Evolutionary conservation across 1,140 invertebrate species (phyloP).

Genomic region (Maconellicoccus hirsutus): DNA sequence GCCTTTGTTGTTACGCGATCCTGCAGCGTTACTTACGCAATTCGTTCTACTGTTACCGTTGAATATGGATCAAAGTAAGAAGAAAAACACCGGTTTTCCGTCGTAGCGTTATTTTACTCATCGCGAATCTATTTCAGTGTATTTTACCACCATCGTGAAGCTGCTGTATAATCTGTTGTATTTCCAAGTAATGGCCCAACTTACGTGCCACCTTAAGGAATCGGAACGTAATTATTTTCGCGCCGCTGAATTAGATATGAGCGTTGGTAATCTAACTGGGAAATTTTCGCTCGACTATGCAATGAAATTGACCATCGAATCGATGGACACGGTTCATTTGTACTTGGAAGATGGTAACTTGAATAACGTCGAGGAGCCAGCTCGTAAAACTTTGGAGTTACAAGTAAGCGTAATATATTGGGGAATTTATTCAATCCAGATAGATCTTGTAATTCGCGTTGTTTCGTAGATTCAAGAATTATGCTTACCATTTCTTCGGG

Average conservation of each 20-base stretch:
- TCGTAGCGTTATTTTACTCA: background rate
- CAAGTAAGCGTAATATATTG: too few relatives aligned
- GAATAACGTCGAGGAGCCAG: background rate
- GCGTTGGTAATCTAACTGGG: background rate
- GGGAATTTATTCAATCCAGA: too few relatives aligned
- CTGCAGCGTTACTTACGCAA: constrained; percentile 69
- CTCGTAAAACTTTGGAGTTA: constrained; percentile 10
- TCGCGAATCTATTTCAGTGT: constrained; percentile 50
- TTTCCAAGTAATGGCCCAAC: constrained; percentile 68
- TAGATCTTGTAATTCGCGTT: too few relatives aligned
- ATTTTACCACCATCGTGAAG: constrained; percentile 73
- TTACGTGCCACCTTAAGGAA: constrained; percentile 51
- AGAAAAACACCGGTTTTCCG: background rate
- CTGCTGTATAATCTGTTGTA: constrained; percentile 78
- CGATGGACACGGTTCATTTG: constrained; percentile 39
- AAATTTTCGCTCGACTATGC: constrained; percentile 26
- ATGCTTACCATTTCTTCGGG: constrained; percentile 69
- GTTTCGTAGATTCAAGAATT: constrained; percentile 66
- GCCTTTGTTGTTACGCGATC: constrained; percentile 72
- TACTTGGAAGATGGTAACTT: constrained; percentile 36
- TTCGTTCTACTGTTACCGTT: constrained; percentile 72
- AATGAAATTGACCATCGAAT: constrained; percentile 39
- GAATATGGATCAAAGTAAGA: constrained; percentile 72
- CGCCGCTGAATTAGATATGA: background rate
- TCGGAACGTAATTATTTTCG: constrained; percentile 35